Percentiles rank a stretch among this genome's conserved stretches.
These are phyloP conservation scores for Drosophila lini DNA, from an alignment of 1,140 invertebrate genomes.

Conservation along the genomic window DNA sequence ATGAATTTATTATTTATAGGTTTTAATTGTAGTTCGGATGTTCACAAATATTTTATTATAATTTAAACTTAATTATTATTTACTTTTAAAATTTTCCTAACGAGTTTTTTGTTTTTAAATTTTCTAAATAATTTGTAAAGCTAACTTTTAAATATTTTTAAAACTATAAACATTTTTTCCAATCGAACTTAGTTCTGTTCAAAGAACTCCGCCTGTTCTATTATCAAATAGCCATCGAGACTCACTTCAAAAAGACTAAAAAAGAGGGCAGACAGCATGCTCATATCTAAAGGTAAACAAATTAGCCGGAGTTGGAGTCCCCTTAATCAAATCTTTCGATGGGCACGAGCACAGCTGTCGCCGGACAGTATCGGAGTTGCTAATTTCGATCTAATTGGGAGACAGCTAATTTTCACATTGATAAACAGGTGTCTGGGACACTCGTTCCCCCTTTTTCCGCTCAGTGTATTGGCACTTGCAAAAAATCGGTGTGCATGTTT, in stretches of 20 bases:
- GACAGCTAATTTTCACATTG: conserved; percentile 35
- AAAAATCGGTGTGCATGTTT: neutral
- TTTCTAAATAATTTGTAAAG: neutral
- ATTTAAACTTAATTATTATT: neutral
- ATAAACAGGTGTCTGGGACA: conserved; percentile 51
- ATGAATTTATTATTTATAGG: neutral
- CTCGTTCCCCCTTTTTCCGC: neutral
- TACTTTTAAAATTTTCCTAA: neutral
- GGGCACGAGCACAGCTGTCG: conserved; percentile 28
- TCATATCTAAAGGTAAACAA: conserved; percentile 34
- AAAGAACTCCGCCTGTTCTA: neutral
- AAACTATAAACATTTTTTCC: too few species aligned
- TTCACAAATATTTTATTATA: too few species aligned
- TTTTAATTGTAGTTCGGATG: neutral
- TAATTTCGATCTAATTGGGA: conserved; percentile 41
- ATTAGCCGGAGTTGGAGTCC: conserved; percentile 3
- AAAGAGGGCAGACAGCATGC: conserved; percentile 12
- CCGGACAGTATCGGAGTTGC: neutral
- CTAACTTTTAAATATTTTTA: neutral
- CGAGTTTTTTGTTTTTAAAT: neutral
- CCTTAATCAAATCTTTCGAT: conserved; percentile 22
- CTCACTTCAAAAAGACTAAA: neutral
- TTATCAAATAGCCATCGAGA: conserved; percentile 8
- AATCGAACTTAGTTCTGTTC: fast-evolving
- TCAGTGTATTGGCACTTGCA: neutral